Evolutionary conservation across 2,113 vertebrate genomes (phyloP), one percentile per base, ranked within the genome.

Genomic region (Oncorhynchus gorbuscha): DNA sequence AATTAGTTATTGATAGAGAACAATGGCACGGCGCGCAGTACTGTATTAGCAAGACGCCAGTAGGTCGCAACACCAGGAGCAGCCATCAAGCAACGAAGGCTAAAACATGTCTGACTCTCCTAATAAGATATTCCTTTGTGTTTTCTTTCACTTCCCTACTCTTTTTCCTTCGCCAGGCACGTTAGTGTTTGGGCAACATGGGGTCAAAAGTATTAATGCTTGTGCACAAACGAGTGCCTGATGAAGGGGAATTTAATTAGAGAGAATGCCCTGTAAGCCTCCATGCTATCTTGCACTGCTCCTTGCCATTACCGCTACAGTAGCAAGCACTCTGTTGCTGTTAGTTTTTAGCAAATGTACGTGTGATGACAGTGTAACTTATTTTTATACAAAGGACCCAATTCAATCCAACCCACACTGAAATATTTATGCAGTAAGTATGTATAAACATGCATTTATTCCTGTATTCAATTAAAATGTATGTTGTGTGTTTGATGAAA

Each of bases 1-100:
- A 97, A 99, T 99, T 97, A 98, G 95, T 97, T 98, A 99, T 98
- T 97, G 97, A 99, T 98, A 95, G 94, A 90, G 90, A 94, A 95
- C 95, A 94, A 96, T 93, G 93, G 88, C 67, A 88, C 69, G 79
- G 94, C 81, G 83, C 94, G 94, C 93, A 92, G 92, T 94, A 89
- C 84, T 86, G 93, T 95, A 95, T 96, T 95, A 96, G 92, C 91
- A 90, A 92, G 94, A 95, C 92, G 91, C 94, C 94, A 94, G 93
- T 90, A 94, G 93, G 95, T 96, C 92, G 83, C 92, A 90, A 94
- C 93, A 94, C 83, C 79, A 76, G 90, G 92, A 93, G 88, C 94
- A 94, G 91, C 86, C 93, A 94, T 95, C 94, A 96, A 93, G 92
- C 93, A 94, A 95, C 90, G 85, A 92, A 91, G 89, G 89, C 87